These are phyloP conservation scores for Cerastis leucographa DNA, from an alignment of 2,888 invertebrate genomes.

Conservation along the genomic window DNA sequence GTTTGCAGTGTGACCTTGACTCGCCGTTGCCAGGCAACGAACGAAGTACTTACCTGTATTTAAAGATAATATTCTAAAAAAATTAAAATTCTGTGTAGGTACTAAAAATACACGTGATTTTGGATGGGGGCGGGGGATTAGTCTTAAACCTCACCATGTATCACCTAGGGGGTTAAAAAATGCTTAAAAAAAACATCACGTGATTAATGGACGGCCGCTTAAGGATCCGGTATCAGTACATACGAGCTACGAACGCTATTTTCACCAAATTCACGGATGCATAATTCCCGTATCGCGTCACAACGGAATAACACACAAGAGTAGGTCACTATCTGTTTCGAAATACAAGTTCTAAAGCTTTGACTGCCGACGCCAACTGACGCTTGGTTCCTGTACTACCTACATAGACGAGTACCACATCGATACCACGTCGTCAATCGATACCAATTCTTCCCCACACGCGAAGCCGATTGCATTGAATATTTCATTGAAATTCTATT, in stretches of 20 bases:
- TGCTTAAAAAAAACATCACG: too few relatives aligned
- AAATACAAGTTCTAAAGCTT: conserved; percentile 55
- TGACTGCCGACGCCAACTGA: conserved; percentile 19
- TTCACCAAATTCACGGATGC: not conserved
- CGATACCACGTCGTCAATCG: conserved; percentile 34
- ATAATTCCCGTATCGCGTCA: conserved; percentile 27
- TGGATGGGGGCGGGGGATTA: too few relatives aligned
- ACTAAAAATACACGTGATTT: too few relatives aligned
- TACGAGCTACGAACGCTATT: not conserved
- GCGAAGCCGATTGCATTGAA: conserved; percentile 61
- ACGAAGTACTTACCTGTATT: too few relatives aligned
- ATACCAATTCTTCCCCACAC: conserved; percentile 36
- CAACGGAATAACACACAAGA: conserved; percentile 52
- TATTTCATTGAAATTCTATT: conserved; percentile 67
- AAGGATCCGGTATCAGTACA: too few relatives aligned
- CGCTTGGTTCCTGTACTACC: conserved; percentile 22
- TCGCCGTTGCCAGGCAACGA: too few relatives aligned
- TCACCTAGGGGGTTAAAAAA: too few relatives aligned
- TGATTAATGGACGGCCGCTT: too few relatives aligned
- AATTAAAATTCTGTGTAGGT: too few relatives aligned
- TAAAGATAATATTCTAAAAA: too few relatives aligned
- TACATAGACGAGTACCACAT: conserved; percentile 10
- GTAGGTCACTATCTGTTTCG: conserved; percentile 63
- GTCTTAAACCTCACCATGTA: too few relatives aligned
- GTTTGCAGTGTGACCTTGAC: too few relatives aligned